Percentiles rank a stretch among this genome's conserved stretches.
Evolutionary conservation across 2,888 invertebrate species (phyloP).

Genomic region (Phorcus lineatus): DNA sequence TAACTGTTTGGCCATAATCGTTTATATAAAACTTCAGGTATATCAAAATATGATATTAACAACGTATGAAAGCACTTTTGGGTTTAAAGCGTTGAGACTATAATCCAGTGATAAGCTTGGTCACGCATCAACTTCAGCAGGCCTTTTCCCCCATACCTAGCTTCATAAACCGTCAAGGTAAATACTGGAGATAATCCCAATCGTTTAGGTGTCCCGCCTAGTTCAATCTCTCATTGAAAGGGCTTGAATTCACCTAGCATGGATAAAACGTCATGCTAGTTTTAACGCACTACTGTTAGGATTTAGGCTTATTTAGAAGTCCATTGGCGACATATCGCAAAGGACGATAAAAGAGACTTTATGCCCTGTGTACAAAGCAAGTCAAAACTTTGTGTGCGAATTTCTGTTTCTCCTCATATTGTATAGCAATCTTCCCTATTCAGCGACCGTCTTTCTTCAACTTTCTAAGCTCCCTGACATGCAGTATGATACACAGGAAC

Average conservation of each 20-base stretch:
- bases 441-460: not conserved
- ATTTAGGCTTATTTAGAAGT: not conserved
- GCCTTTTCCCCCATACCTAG: not conserved
- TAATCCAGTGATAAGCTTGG: not conserved
- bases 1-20: no score
- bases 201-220: conserved; percentile 20
- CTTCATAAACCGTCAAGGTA: conserved; percentile 7
- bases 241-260: not conserved
- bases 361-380: not conserved
- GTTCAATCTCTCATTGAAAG: not conserved
- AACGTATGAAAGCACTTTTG: not conserved
- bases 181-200: conserved; percentile 14
- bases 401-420: not conserved
- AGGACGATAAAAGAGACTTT: not conserved
- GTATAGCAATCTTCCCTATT: not conserved
- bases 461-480: not conserved
- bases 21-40: no score
- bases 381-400: not conserved
- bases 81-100: not conserved
- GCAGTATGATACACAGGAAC: not conserved
- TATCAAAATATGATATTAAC: no score
- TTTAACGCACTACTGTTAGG: conserved; percentile 18
- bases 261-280: conserved; percentile 1
- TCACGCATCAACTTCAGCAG: not conserved
- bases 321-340: conserved; percentile 13